Evolutionary conservation across 2,888 invertebrate genomes (phyloP).

Genomic region (Drosophila histrio): DNA sequence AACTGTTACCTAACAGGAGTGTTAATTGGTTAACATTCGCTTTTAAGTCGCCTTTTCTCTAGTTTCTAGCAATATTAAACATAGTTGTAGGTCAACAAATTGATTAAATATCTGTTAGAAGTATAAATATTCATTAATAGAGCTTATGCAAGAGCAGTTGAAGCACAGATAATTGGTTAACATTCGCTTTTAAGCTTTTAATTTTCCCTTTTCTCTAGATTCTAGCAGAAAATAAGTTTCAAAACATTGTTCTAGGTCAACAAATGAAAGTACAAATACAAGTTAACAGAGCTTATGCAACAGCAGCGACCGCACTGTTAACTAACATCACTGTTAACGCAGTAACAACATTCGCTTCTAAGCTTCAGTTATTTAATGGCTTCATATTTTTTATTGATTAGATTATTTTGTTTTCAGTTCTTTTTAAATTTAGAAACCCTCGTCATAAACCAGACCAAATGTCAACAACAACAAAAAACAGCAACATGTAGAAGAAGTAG

Average conservation of each 20-base stretch:
- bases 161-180: neutral
- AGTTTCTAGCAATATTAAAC: too few species aligned
- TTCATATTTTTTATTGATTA: constrained; percentile 30
- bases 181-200: too few species aligned
- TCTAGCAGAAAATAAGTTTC: too few species aligned
- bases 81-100: too few species aligned
- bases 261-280: neutral
- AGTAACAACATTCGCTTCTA: neutral
- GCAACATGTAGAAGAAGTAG: neutral
- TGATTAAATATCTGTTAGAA: neutral
- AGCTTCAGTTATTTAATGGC: neutral
- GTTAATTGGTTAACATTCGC: too few species aligned
- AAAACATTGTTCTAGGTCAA: too few species aligned
- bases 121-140: too few species aligned
- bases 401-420: constrained; percentile 18
- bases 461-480: constrained; percentile 20
- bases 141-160: neutral
- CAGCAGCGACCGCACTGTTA: neutral
- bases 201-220: too few species aligned
- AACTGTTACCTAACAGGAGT: neutral
- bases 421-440: constrained; percentile 40
- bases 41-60: too few species aligned
- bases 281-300: neutral
- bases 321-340: neutral
- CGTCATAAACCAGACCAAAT: constrained; percentile 45